These are phyloP conservation scores for Eulemur albifrons DNA, from an alignment of 2,797 vertebrate species.

Conservation along the genomic window DNA sequence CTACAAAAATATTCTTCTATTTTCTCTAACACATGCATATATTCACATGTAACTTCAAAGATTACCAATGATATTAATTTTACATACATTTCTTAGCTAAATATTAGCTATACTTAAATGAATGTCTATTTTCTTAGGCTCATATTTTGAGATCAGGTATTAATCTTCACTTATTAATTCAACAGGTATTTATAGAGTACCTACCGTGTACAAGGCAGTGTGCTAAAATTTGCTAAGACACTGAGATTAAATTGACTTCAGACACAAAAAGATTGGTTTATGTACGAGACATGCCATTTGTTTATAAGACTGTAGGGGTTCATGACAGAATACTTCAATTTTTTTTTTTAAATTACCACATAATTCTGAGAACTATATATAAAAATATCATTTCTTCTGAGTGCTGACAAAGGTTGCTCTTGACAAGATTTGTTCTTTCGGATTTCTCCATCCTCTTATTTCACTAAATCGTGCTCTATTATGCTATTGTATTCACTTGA, in stretches of 20 bases:
- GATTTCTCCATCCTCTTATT: conserved; percentile 32
- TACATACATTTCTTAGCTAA: background rate
- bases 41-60: background rate
- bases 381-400: background rate
- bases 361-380: background rate
- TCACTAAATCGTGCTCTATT: conserved; percentile 56
- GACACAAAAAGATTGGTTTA: background rate
- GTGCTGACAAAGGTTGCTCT: background rate
- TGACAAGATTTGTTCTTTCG: conserved; percentile 7
- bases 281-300: background rate
- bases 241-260: conserved; percentile 2
- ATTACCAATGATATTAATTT: background rate
- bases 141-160: background rate
- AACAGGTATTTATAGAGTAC: background rate
- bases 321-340: background rate
- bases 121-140: background rate
- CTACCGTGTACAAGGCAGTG: background rate
- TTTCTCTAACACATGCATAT: background rate
- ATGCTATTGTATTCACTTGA: conserved; percentile 60
- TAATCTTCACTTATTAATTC: background rate
- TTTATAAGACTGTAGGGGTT: background rate
- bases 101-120: background rate
- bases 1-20: background rate
- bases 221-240: background rate
- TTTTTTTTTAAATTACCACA: background rate